Evolutionary conservation across 2,797 vertebrate species (phyloP).

Genomic region (Arvicola amphibius): DNA sequence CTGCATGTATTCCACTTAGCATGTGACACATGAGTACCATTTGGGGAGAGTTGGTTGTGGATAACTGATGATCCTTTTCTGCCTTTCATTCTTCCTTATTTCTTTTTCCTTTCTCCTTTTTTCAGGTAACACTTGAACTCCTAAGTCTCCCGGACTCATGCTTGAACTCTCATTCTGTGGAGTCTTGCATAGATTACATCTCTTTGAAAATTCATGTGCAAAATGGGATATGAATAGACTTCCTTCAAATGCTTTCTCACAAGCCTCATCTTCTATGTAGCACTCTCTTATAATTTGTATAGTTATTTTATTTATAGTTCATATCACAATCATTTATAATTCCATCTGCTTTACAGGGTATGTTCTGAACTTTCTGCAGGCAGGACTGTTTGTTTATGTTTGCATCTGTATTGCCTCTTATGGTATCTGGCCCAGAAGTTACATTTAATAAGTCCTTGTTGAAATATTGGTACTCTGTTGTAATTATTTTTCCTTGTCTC

Average conservation of each 20-base stretch:
- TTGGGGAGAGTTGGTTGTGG: neutral
- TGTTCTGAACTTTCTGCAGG: conserved; percentile 34
- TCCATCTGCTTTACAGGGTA: conserved; percentile 47
- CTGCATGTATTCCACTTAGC: neutral
- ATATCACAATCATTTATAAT: neutral
- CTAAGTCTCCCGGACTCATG: neutral
- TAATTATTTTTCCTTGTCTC: conserved; percentile 49
- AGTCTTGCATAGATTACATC: neutral
- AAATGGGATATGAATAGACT: neutral
- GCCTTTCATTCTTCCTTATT: neutral
- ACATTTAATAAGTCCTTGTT: conserved; percentile 19
- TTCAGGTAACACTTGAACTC: neutral
- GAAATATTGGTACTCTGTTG: conserved; percentile 37
- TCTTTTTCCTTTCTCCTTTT: neutral
- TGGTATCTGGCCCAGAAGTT: conserved; percentile 26
- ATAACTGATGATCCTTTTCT: neutral
- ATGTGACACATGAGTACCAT: neutral
- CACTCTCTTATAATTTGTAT: neutral
- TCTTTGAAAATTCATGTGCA: neutral
- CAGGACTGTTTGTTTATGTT: conserved; percentile 54
- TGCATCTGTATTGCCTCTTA: conserved; percentile 45
- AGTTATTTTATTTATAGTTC: conserved; percentile 45
- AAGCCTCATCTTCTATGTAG: neutral
- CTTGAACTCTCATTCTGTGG: neutral
- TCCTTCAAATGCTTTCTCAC: neutral